A percentile compares a stretch with the other conserved stretches of the same genome.
Conservation (phyloP, 2,888 invertebrate species). For the Cheilosia vulpina region DNA sequence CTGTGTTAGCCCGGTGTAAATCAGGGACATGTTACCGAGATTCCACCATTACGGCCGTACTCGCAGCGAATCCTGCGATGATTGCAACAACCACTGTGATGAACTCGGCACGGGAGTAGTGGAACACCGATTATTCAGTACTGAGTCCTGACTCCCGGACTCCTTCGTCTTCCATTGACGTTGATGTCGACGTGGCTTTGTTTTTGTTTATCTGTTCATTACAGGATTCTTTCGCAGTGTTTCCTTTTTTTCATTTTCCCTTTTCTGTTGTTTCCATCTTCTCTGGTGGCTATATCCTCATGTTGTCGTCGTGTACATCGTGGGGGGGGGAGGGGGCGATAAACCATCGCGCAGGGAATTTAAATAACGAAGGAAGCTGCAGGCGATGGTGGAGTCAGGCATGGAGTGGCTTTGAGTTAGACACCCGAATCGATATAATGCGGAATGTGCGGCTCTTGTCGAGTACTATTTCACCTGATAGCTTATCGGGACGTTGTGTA, state of each 20-base stretch:
- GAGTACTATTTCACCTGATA: slow-evolving; percentile 70
- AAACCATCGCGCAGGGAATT: slow-evolving; percentile 53
- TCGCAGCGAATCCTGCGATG: slow-evolving; percentile 57
- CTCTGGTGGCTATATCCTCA: slow-evolving; percentile 21
- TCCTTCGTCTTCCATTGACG: slow-evolving; percentile 48
- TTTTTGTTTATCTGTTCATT: slow-evolving; percentile 75
- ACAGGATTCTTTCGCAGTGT: slow-evolving; percentile 58
- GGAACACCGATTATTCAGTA: not conserved
- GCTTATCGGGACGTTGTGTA: slow-evolving; percentile 45
- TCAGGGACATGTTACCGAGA: slow-evolving; percentile 74
- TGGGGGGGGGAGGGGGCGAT: not conserved
- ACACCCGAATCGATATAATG: slow-evolving; percentile 43
- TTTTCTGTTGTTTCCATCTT: slow-evolving; percentile 50
- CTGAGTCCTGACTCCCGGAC: slow-evolving; percentile 27
- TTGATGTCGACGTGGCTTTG: slow-evolving; percentile 71
- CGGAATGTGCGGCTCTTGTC: slow-evolving; percentile 37
- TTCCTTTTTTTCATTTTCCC: slow-evolving; percentile 10
- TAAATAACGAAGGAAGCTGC: slow-evolving; percentile 56
- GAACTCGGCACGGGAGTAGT: slow-evolving; percentile 44
- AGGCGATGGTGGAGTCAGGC: not conserved
- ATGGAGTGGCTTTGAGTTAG: not conserved
- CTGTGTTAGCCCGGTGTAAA: slow-evolving; percentile 67
- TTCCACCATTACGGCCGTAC: slow-evolving; percentile 36
- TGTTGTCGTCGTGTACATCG: slow-evolving; percentile 21
- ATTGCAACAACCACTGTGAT: slow-evolving; percentile 70